Evolutionary conservation across 2,113 vertebrate genomes (phyloP).

Genomic region (Oncorhynchus nerka): DNA sequence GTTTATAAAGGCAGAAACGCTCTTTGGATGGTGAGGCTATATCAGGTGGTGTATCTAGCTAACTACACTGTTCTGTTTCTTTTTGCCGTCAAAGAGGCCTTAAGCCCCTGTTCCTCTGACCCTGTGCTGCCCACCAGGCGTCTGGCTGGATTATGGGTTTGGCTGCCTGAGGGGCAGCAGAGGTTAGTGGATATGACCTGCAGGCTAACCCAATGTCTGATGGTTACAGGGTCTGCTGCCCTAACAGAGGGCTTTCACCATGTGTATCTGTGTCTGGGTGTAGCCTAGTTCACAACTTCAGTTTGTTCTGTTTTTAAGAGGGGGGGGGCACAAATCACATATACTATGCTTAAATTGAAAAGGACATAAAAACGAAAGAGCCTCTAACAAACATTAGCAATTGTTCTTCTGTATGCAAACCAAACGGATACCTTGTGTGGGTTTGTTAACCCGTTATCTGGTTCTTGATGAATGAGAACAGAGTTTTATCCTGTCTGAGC

Average conservation of each 20-base stretch:
- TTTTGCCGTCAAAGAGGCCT: background rate
- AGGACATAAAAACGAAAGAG: background rate
- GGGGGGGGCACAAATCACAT: conserved; percentile 7
- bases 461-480: conserved; percentile 17
- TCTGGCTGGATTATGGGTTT: conserved; percentile 71
- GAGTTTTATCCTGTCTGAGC: conserved; percentile 28
- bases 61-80: too few species aligned
- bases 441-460: conserved; percentile 3
- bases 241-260: background rate
- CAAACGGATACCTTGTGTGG: conserved; percentile 21
- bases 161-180: conserved; percentile 44
- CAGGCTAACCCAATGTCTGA: background rate
- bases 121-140: conserved; percentile 40
- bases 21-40: too few species aligned
- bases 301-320: background rate
- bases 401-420: conserved; percentile 30
- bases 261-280: conserved; percentile 13
- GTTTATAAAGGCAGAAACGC: too few species aligned
- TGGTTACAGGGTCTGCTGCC: conserved; percentile 3
- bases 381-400: conserved; percentile 24
- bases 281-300: too few species aligned
- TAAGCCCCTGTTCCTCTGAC: conserved; percentile 47
- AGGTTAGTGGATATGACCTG: conserved; percentile 68
- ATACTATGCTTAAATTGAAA: background rate
- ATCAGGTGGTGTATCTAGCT: too few species aligned